Evolutionary conservation across 2,113 vertebrate genomes (phyloP).

Genomic region (Morone saxatilis): DNA sequence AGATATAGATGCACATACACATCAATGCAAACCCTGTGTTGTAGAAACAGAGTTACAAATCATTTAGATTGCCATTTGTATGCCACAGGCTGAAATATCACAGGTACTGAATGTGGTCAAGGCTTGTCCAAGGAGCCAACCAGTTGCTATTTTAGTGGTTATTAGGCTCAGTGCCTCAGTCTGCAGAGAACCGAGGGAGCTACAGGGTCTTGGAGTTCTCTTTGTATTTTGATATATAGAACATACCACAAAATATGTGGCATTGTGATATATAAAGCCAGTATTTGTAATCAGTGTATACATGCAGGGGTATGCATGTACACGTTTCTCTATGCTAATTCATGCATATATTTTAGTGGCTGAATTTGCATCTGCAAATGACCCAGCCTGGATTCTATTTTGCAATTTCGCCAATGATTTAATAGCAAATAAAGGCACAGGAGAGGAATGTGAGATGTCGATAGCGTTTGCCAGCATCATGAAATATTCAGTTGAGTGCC

Average conservation of each 20-base stretch:
- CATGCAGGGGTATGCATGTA: not conserved
- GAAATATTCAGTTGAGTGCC: conserved; percentile 70
- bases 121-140: conserved; percentile 41
- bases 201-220: conserved; percentile 9
- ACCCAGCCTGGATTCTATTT: conserved; percentile 19
- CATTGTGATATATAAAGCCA: not conserved
- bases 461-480: conserved; percentile 58
- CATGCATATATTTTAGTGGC: conserved; percentile 17
- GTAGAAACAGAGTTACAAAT: conserved; percentile 35
- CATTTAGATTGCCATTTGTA: conserved; percentile 18
- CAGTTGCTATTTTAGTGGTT: conserved; percentile 23
- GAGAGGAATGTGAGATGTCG: conserved; percentile 33
- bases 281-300: not conserved
- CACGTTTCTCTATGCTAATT: conserved; percentile 22
- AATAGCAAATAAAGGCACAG: conserved; percentile 59
- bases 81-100: conserved; percentile 27
- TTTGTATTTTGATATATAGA: conserved; percentile 4
- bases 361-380: conserved; percentile 56
- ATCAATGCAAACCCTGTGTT: not conserved
- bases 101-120: conserved; percentile 42
- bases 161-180: conserved; percentile 24
- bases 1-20: not conserved
- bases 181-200: conserved; percentile 3
- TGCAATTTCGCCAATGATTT: conserved; percentile 50
- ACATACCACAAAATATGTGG: not conserved